These are phyloP conservation scores for Solenodon paradoxus DNA, from an alignment of 2,113 vertebrate species.

Conservation along the genomic window DNA sequence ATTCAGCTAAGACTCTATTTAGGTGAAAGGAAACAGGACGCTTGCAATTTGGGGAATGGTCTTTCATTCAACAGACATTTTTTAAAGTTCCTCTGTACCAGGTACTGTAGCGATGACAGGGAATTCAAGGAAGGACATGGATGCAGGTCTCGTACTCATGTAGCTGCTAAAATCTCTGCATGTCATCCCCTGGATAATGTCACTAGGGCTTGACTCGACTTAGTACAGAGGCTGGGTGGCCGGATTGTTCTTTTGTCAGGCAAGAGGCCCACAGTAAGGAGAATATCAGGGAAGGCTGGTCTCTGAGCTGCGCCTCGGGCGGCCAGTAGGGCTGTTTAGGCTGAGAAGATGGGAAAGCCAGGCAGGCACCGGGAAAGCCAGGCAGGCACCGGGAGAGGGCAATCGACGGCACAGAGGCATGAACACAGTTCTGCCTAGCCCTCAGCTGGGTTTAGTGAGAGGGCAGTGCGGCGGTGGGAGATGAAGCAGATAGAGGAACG, in stretches of 20 bases:
- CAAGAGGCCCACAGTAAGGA: background rate
- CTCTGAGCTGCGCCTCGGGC: background rate
- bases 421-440: background rate
- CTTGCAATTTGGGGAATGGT: background rate
- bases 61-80: background rate
- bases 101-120: background rate
- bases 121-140: background rate
- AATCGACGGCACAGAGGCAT: background rate
- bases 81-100: background rate
- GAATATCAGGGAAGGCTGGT: background rate
- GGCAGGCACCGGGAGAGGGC: too few species aligned
- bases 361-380: background rate
- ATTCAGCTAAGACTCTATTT: slow-evolving; percentile 54
- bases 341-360: background rate
- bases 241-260: background rate
- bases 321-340: background rate
- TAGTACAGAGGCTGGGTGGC: too few species aligned
- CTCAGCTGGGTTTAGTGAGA: too few species aligned
- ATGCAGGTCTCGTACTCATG: background rate
- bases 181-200: background rate
- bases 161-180: background rate
- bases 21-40: slow-evolving; percentile 6
- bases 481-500: background rate
- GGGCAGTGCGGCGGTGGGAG: background rate
- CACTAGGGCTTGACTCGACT: too few species aligned